These are phyloP conservation scores for Dryobota labecula DNA, from an alignment of 2,888 invertebrate species.

Conservation along the genomic window DNA sequence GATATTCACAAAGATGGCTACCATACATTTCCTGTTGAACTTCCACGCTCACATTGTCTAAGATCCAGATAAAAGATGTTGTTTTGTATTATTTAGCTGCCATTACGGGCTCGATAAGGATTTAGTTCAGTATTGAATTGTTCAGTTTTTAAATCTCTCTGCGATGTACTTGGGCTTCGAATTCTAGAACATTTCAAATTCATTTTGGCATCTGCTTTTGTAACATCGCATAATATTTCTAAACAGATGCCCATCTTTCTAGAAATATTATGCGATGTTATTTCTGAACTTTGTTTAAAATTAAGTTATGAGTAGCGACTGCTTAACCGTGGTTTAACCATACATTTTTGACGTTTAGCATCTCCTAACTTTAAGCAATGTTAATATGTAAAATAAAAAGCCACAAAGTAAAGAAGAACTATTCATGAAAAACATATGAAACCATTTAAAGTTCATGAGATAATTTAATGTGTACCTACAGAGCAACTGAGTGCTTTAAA, in stretches of 20 bases:
- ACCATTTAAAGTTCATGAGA: conserved; percentile 23
- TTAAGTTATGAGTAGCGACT: too few species aligned
- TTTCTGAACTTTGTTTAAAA: too few species aligned
- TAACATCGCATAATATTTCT: not conserved
- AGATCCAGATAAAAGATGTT: conserved; percentile 62
- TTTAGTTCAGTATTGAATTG: conserved; percentile 36
- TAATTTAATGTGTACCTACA: conserved; percentile 40
- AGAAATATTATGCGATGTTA: too few species aligned
- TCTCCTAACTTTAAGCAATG: too few species aligned
- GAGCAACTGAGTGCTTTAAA: conserved; percentile 41
- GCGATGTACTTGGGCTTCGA: conserved; percentile 13
- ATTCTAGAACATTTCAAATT: conserved; percentile 20
- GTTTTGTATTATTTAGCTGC: conserved; percentile 57
- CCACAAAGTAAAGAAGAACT: not conserved
- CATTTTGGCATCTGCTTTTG: not conserved
- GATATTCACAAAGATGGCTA: conserved; percentile 14
- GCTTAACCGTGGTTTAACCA: too few species aligned
- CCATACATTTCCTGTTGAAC: conserved; percentile 25
- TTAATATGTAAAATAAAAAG: too few species aligned
- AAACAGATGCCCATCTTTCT: not conserved
- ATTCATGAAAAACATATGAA: conserved; percentile 9
- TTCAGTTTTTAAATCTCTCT: conserved; percentile 37
- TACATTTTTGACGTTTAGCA: too few species aligned
- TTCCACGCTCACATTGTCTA: conserved; percentile 61
- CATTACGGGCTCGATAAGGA: conserved; percentile 47